Evolutionary conservation across 1,140 invertebrate genomes (phyloP).

Genomic region (Cherax destructor): DNA sequence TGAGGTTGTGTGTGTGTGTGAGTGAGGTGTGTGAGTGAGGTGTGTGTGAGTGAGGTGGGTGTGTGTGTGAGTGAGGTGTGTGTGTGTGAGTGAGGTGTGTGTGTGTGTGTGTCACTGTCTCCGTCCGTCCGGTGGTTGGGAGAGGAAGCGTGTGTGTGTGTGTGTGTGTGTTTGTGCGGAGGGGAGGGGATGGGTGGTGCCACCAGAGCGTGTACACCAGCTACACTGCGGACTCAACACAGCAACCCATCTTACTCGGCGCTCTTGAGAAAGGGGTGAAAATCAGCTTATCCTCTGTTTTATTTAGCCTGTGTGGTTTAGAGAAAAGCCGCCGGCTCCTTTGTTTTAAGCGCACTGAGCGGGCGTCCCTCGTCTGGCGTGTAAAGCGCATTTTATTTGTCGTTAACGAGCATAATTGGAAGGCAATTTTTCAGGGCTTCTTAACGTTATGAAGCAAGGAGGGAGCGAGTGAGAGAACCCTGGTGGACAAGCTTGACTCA

Average conservation of each 20-base stretch:
- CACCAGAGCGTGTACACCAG: not conserved
- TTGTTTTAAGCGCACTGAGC: not conserved
- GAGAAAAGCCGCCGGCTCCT: not conserved
- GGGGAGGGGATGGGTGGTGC: not conserved
- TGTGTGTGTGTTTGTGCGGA: no score
- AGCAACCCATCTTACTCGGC: not conserved
- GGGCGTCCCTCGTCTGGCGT: not conserved
- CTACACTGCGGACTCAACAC: not conserved
- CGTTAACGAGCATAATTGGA: not conserved
- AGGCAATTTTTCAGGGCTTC: not conserved
- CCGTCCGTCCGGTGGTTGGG: no score
- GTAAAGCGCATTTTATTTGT: not conserved
- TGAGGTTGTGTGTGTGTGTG: no score
- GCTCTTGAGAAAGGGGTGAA: slow-evolving; percentile 11
- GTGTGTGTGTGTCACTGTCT: no score
- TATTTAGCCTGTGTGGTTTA: not conserved
- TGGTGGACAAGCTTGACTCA: not conserved
- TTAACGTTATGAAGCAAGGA: not conserved
- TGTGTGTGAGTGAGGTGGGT: no score
- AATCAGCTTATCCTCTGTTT: slow-evolving; percentile 3
- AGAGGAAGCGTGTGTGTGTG: no score
- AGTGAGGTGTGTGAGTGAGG: no score
- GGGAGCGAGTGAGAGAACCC: not conserved
- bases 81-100: no score
- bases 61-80: no score